Evolutionary conservation across 2,888 invertebrate species (phyloP).

Genomic region (Tortrix viridana): DNA sequence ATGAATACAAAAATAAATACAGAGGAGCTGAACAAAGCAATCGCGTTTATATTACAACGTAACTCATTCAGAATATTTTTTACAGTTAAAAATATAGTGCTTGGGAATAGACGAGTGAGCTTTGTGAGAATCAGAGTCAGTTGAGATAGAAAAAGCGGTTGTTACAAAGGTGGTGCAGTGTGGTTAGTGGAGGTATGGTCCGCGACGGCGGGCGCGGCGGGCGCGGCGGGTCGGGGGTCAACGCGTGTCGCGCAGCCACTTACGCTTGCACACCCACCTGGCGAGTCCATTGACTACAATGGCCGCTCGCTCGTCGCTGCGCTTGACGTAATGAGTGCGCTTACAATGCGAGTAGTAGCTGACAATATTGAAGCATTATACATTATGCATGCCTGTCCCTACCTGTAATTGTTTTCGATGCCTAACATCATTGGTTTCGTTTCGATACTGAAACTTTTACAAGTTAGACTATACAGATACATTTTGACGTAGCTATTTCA

Average conservation of each 20-base stretch:
- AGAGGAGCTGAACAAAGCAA: slow-evolving; percentile 56
- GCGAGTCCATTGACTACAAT: slow-evolving; percentile 80
- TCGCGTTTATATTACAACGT: slow-evolving; percentile 49
- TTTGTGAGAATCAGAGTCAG: slow-evolving; percentile 44
- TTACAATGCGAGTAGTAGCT: slow-evolving; percentile 72
- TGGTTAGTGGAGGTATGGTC: background rate
- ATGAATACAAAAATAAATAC: slow-evolving; percentile 70
- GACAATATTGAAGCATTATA: slow-evolving; percentile 72
- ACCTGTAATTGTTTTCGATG: slow-evolving; percentile 64
- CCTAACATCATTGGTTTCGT: slow-evolving; percentile 51
- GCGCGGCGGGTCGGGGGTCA: slow-evolving; percentile 61
- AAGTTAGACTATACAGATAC: background rate
- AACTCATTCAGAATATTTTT: slow-evolving; percentile 51
- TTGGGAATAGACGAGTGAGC: slow-evolving; percentile 48
- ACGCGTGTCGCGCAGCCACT: slow-evolving; percentile 63
- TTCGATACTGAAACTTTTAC: slow-evolving; percentile 41
- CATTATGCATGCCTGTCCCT: slow-evolving; percentile 65
- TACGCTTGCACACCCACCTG: slow-evolving; percentile 80
- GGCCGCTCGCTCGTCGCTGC: slow-evolving; percentile 62
- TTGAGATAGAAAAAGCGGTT: slow-evolving; percentile 39
- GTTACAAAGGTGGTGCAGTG: slow-evolving; percentile 4
- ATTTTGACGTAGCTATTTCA: slow-evolving; percentile 49
- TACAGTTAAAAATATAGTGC: slow-evolving; percentile 41
- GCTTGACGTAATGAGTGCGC: slow-evolving; percentile 68
- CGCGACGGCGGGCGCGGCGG: background rate